Percentiles rank a stretch among this genome's conserved stretches.
These are phyloP conservation scores for Antheraea pernyi DNA, from an alignment of 1,140 invertebrate species.

Conservation along the genomic window DNA sequence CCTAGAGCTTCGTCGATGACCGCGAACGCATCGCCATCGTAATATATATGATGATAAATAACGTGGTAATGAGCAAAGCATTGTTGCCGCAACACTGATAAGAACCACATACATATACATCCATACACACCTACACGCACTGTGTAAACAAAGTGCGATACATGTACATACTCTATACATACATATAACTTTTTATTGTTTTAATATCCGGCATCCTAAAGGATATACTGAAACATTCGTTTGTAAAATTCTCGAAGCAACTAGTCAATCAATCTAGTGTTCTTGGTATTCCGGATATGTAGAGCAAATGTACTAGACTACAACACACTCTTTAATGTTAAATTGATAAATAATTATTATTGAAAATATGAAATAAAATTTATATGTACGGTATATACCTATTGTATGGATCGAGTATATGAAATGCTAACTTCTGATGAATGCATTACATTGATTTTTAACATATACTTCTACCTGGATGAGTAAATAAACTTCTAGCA, in stretches of 20 bases:
- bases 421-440: too few species aligned
- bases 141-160: not conserved
- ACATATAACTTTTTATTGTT: not conserved
- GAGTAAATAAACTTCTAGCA: too few species aligned
- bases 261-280: not conserved
- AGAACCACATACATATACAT: slow-evolving; percentile 2
- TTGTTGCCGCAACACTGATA: slow-evolving; percentile 9
- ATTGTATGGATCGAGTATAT: too few species aligned
- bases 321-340: too few species aligned
- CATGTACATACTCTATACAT: not conserved
- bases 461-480: too few species aligned
- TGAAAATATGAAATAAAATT: too few species aligned
- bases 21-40: not conserved
- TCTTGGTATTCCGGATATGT: not conserved
- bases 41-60: not conserved
- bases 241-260: not conserved
- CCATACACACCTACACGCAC: not conserved
- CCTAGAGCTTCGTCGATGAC: not conserved
- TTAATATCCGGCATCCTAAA: not conserved
- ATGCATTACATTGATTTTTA: too few species aligned
- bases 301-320: not conserved
- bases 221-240: not conserved
- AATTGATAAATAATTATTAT: too few species aligned
- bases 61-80: not conserved
- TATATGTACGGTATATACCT: too few species aligned